Conservation (phyloP, 2,797 vertebrate species). For the Malacoctenus gilli region DNA sequence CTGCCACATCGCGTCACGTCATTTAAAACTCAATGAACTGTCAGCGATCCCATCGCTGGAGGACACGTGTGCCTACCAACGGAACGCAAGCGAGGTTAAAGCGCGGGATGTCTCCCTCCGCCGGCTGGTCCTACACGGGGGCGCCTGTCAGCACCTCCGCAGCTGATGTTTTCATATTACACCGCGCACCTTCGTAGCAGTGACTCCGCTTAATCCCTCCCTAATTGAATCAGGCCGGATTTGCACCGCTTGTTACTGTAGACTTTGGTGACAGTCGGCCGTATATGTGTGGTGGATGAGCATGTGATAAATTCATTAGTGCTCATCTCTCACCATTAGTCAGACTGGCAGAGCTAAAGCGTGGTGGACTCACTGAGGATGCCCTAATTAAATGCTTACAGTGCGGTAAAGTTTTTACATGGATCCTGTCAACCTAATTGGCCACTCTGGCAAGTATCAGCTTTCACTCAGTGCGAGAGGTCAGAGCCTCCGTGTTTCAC, state of each 20-base stretch:
- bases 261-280: constrained; percentile 33
- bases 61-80: constrained; percentile 60
- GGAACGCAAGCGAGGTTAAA: constrained; percentile 40
- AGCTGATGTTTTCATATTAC: constrained; percentile 33
- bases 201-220: constrained; percentile 37
- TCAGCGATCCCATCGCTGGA: constrained; percentile 56
- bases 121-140: constrained; percentile 18
- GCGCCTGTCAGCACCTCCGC: constrained; percentile 54
- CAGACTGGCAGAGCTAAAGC: constrained; percentile 56
- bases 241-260: constrained; percentile 41
- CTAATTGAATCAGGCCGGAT: constrained; percentile 60
- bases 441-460: constrained; percentile 41
- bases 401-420: constrained; percentile 56
- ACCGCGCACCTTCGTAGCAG: constrained; percentile 34
- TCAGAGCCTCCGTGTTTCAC: constrained; percentile 19
- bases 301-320: constrained; percentile 56
- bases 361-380: constrained; percentile 38
- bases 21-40: constrained; percentile 72
- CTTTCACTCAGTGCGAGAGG: constrained; percentile 24
- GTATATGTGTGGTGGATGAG: constrained; percentile 21
- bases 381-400: constrained; percentile 60
- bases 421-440: constrained; percentile 45
- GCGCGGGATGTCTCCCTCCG: constrained; percentile 16
- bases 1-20: constrained; percentile 59
- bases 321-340: constrained; percentile 60